Evolutionary conservation across 2,113 vertebrate species (phyloP).

Genomic region (Copsychus sechellarum): DNA sequence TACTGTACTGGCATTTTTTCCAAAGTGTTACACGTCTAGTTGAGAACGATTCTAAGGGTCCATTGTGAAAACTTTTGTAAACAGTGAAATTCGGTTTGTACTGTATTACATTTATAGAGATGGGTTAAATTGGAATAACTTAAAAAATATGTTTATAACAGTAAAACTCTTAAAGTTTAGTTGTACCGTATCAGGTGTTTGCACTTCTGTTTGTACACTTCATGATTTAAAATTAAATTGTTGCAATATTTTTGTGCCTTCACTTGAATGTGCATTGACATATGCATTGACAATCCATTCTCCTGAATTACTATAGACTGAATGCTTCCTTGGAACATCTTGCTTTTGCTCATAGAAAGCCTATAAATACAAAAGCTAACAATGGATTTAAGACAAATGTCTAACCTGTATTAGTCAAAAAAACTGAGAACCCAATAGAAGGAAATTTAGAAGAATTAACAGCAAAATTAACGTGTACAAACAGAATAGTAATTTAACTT

Average conservation of each 20-base stretch:
- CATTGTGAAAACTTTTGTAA: slow-evolving; percentile 63
- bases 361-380: background rate
- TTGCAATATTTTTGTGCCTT: slow-evolving; percentile 53
- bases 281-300: background rate
- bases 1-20: slow-evolving; percentile 59
- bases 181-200: slow-evolving; percentile 67
- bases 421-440: background rate
- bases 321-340: slow-evolving; percentile 51
- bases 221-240: slow-evolving; percentile 44
- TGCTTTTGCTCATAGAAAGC: slow-evolving; percentile 35
- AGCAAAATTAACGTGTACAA: slow-evolving; percentile 34
- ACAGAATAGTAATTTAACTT: slow-evolving; percentile 49
- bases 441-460: background rate
- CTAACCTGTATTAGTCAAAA: background rate
- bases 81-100: slow-evolving; percentile 55
- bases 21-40: slow-evolving; percentile 30
- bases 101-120: slow-evolving; percentile 58
- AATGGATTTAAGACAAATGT: background rate
- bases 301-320: background rate
- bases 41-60: slow-evolving; percentile 48
- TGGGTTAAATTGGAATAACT: slow-evolving; percentile 63
- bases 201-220: slow-evolving; percentile 76
- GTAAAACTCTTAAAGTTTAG: slow-evolving; percentile 38
- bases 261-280: background rate
- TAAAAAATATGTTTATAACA: slow-evolving; percentile 59